Evolutionary conservation across 2,888 invertebrate species (phyloP), one percentile per base, ranked within the genome.

Genomic region (Selenia dentaria): DNA sequence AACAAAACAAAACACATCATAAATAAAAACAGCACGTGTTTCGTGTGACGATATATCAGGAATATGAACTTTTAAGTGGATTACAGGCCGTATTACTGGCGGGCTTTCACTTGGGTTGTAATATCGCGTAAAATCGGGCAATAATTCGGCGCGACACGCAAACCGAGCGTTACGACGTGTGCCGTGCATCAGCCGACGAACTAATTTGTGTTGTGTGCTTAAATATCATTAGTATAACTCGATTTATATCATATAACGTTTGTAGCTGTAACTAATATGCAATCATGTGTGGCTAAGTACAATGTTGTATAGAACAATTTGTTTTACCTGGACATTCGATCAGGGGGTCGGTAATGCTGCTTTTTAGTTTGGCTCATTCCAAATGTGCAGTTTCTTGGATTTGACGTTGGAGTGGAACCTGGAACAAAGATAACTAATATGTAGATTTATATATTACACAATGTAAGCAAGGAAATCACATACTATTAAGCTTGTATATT

Each of bases 321-420:
- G 4, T 13, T 28, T 2, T 67, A 88, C 89, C 84, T 82, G 71
- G 77, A 76, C 87, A 84, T 82, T 67, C 77, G 84, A 75, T 85
- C 81, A 49, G 87, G 83, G 62, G 83, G 82, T 70, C 71, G 77
- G 69, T 78, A 74, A 54, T 71, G 74, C 57, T 72, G 77, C 56
- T 69, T 75, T 59, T 62, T 76, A 66, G 62, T 65, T 70, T 81
- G 73, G 78, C 67, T 79, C 88, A 89, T 89, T 84, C 82, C 89
- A 83, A 69, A 79, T 74, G 79, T n/a, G n/a, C n/a, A n/a, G n/a
- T n/a, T n/a, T n/a, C 68, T 89, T 22, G 22, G 22, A 8, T 22
- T 22, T 1, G 0, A 22, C 22, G 2, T 8, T 22, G 22, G 8
- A 22, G 2, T 6, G 6, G 8, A 8, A 22, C 8, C 22, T 89